Evolutionary conservation across 2,888 invertebrate species (phyloP), one percentile per base, ranked within the genome.

Genomic region (Eumerus sabulonum): DNA sequence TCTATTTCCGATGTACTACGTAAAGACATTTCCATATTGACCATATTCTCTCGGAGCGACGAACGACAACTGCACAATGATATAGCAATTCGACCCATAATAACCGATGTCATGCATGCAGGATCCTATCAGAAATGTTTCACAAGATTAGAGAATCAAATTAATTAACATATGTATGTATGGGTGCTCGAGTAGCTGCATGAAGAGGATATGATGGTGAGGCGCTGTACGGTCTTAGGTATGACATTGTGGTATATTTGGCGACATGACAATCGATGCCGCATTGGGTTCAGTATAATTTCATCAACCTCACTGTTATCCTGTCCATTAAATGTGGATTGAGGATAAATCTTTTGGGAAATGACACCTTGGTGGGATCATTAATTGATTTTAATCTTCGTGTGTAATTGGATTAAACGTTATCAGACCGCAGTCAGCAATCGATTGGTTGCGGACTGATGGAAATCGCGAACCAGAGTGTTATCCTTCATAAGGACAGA

Each of bases 311-410:
- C 51, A 36, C 51, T 47, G 50, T 67, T 68, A 73, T 63, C 48
- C 57, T 54, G 13, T 63, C 67, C 73, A 77, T 77, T 77, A 68
- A 73, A 73, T 77, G 63, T 77, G 63, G 62, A 73, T 77, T 27
- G 27, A 57, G 51, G 59, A 77, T 77, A 77, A 73, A 77, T 77
- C 73, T 63, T 73, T 44, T 53, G 51, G 59, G 62, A 59, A 48
- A 56, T 59, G 72, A 73, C 77, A 77, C 77, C 57, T 73, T 73
- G 12, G 56, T 73, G 45, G 60, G 72, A 67, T 72, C 72, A 66
- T 77, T 77, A 77, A 77, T 77, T 77, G 77, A 77, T 77, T 77
- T 18, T 51, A 57, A 77, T 72, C 73, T 67, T 51, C 36, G 45
- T 44, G 19, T 62, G 35, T 77, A 67, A 77, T 77, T 67, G 60